These are phyloP conservation scores for Epizoanthus ramosus DNA, from an alignment of 92 coral and sea anemone species.

Conservation along the genomic window DNA sequence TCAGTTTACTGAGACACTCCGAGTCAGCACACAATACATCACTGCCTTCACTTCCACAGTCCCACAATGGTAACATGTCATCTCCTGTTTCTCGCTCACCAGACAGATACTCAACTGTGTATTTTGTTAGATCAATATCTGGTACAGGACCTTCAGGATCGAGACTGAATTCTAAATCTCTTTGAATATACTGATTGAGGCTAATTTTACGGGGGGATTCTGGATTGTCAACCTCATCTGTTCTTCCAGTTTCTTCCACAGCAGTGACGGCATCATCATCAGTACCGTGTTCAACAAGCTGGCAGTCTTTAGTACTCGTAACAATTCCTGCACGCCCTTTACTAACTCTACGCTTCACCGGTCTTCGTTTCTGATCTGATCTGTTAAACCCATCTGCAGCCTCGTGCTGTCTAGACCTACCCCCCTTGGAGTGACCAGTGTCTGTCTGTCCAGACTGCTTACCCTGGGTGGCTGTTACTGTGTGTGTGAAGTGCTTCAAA, in stretches of 20 bases:
- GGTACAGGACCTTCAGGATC: neutral
- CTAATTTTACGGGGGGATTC: neutral
- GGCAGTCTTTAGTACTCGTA: conserved; percentile 3
- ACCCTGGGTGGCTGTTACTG: neutral
- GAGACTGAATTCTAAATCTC: conserved; percentile 3
- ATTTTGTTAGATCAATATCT: conserved; percentile 10
- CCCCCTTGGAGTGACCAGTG: neutral
- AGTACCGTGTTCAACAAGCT: neutral
- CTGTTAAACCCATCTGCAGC: conserved; percentile 25
- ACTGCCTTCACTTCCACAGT: neutral
- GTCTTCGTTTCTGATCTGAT: conserved; percentile 48
- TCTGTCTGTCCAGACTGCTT: neutral
- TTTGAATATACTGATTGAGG: conserved; percentile 12
- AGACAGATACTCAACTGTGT: conserved; percentile 22
- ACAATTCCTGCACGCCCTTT: neutral
- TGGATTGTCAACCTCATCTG: neutral
- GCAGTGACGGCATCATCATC: neutral
- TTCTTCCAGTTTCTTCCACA: neutral
- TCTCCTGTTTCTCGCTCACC: neutral
- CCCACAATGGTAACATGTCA: neutral
- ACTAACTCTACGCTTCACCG: conserved; percentile 33
- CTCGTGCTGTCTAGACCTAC: neutral
- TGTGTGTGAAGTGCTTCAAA: neutral
- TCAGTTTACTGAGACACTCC: conserved; percentile 15
- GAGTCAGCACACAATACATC: conserved; percentile 4